Evolutionary conservation across 2,888 invertebrate genomes (phyloP).

Genomic region (Zygogramma bicolorata): DNA sequence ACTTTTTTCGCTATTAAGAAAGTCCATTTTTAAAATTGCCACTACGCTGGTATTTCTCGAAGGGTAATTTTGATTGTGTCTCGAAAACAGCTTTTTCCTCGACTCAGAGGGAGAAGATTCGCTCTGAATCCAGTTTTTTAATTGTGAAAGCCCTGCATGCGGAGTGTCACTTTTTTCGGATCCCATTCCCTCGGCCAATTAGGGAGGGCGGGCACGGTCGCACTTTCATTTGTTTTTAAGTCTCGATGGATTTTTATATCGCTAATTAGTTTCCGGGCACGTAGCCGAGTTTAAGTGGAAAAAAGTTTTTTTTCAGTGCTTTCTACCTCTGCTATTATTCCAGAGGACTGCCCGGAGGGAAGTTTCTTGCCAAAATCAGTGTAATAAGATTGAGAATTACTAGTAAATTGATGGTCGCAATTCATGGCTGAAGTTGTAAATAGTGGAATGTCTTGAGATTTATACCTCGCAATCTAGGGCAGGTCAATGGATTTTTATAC

Average conservation of each 20-base stretch:
- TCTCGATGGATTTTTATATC: slow-evolving; percentile 68
- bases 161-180: slow-evolving; percentile 62
- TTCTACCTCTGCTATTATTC: slow-evolving; percentile 10
- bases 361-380: no score
- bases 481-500: no score
- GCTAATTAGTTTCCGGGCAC: slow-evolving; percentile 68
- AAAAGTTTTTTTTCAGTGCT: slow-evolving; percentile 38
- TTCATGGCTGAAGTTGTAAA: no score
- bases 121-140: slow-evolving; percentile 49
- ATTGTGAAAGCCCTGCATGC: slow-evolving; percentile 64
- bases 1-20: slow-evolving; percentile 65
- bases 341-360: neutral
- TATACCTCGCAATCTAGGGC: no score
- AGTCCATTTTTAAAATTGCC: slow-evolving; percentile 67
- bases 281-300: slow-evolving; percentile 53
- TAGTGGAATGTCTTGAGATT: no score
- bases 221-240: slow-evolving; percentile 66
- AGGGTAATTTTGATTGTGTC: slow-evolving; percentile 64
- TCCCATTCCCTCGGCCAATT: slow-evolving; percentile 45
- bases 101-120: slow-evolving; percentile 46
- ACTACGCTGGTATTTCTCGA: slow-evolving; percentile 59
- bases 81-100: slow-evolving; percentile 53
- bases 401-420: no score
- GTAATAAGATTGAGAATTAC: neutral
- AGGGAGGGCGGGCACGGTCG: slow-evolving; percentile 45